Evolutionary conservation across 2,888 invertebrate species (phyloP), one percentile per base, ranked within the genome.

Genomic region (Drosophila differens): DNA sequence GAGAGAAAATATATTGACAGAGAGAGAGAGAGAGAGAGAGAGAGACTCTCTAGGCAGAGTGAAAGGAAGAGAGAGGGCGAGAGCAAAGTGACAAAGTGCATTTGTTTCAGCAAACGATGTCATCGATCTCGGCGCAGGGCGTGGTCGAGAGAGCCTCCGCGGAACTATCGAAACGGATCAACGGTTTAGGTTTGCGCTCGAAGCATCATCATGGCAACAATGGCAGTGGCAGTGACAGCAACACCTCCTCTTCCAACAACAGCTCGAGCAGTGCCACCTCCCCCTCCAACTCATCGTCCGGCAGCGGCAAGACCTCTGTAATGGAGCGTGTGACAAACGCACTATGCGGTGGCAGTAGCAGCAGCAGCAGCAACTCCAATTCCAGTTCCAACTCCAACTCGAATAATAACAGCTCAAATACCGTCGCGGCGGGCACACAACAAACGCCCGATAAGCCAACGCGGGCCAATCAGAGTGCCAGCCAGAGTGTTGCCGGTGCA

Each of bases 61-160:
- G 37, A 37, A 19, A 37, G 37, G 6, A 19, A 37, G 37, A 57
- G 58, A 47, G 73, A 51, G 66, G 35, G 60, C 58, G 70, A 76
- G 62, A 57, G 68, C 25, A 47, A 47, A 47, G 47, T 53, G 76
- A 70, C 91, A 92, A 91, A 91, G 92, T 91, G 91, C 85, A 91
- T 91, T 86, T 92, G 89, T 91, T 91, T 66, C 92, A 91, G 92
- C 82, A 91, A 80, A 92, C 92, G 92, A 96, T 96, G 96, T 96
- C 96, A 93, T 97, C 97, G 91, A 96, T 97, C 94, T 97, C 97
- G 89, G 96, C 97, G 90, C 97, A 97, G 94, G 97, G 97, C 91
- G 97, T 97, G 92, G 97, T 98, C 94, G 97, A 98, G 95, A 95
- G 97, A 91, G 97, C 97, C 91, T 97, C 97, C 87, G 97, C 97